Evolutionary conservation across 2,113 vertebrate species (phyloP).

Genomic region (Bucco capensis): DNA sequence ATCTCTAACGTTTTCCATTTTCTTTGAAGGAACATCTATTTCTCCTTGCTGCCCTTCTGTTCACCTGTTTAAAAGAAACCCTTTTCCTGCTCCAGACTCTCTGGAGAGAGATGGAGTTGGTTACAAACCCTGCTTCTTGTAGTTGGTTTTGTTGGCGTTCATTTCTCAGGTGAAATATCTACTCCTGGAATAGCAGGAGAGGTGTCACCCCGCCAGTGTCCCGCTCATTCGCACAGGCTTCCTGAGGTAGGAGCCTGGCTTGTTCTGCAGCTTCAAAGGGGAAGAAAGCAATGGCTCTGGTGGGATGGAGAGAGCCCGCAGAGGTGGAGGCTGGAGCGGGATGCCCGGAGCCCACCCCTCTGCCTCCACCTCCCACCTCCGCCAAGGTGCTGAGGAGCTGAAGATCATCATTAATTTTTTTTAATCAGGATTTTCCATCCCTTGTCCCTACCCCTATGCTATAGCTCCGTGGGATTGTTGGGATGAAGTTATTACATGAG

Average conservation of each 20-base stretch:
- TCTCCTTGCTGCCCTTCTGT: neutral
- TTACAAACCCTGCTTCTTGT: neutral
- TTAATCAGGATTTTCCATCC: neutral
- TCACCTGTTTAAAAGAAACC: neutral
- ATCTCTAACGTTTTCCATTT: neutral
- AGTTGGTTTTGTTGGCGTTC: neutral
- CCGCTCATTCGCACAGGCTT: neutral
- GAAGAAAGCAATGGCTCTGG: neutral
- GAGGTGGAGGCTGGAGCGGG: neutral
- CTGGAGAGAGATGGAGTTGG: neutral
- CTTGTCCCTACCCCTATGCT: neutral
- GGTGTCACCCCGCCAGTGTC: neutral
- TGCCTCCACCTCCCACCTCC: neutral
- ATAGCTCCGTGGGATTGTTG: neutral
- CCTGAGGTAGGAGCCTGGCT: neutral
- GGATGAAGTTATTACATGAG: conserved; percentile 59
- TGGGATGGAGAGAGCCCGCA: neutral
- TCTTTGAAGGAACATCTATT: neutral
- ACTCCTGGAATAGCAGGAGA: accelerated
- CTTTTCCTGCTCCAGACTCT: neutral
- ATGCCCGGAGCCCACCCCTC: neutral
- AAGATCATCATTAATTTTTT: neutral
- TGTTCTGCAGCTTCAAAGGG: neutral
- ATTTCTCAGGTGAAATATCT: neutral
- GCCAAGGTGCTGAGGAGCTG: conserved; percentile 1